Evolutionary conservation across 2,113 vertebrate genomes (phyloP).

Genomic region (Gasterosteus aculeatus): DNA sequence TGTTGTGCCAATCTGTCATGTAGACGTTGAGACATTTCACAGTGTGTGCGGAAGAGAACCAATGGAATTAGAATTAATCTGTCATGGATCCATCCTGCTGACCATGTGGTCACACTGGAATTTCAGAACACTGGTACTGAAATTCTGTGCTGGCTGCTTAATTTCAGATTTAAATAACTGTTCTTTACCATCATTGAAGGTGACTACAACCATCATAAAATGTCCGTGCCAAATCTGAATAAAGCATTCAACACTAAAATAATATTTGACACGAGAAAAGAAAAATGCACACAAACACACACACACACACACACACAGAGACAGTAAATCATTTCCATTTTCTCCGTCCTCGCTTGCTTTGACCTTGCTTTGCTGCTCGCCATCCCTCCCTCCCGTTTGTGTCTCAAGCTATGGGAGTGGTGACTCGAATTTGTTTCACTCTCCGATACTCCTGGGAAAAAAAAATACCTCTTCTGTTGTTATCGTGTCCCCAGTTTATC

Average conservation of each 20-base stretch:
- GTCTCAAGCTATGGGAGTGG: conserved; percentile 4
- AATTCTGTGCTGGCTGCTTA: neutral
- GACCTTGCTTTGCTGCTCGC: conserved; percentile 25
- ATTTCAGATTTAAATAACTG: neutral
- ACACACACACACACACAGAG: neutral
- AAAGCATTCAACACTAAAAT: conserved; percentile 8
- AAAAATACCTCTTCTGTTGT: neutral
- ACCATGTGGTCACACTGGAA: neutral
- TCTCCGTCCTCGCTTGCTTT: conserved; percentile 20
- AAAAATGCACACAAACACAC: neutral
- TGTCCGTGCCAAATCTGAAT: conserved; percentile 1
- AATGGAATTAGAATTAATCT: neutral
- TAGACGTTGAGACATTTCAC: neutral
- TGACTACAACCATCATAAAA: neutral
- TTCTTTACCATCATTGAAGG: neutral
- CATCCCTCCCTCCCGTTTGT: neutral
- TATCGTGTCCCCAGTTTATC: neutral
- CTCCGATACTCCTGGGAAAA: neutral
- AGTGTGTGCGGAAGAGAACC: neutral
- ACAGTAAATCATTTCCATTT: conserved; percentile 17
- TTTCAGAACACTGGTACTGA: no score
- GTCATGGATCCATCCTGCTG: neutral
- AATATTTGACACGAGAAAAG: neutral
- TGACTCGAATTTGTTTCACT: conserved; percentile 11
- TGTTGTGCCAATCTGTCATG: neutral